Evolutionary conservation across 1,140 invertebrate genomes (phyloP), one percentile per base, ranked within the genome.

Genomic region (Pseudomyrmex cubaensis): DNA sequence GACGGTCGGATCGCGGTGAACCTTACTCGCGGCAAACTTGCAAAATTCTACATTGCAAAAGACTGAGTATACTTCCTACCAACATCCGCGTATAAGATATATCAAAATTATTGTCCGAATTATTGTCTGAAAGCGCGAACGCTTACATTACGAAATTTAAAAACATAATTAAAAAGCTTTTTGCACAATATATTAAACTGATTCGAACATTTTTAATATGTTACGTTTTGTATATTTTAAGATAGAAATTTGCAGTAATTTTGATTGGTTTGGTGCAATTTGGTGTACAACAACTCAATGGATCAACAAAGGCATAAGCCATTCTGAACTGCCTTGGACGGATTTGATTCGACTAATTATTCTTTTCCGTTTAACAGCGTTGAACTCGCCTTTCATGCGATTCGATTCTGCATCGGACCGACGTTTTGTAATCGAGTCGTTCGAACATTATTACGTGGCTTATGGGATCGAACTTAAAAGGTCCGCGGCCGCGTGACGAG

Each of bases 11-110:
- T 52, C 67, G 25, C 54, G 70, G 59, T 56, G 72, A 69, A 82
- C 78, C 64, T 73, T 52, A 59, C 67, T 69, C 17, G 48, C 46
- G 62, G 87, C 86, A 59, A 59, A 67, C 85, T 88, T 88, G 83
- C 85, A 85, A 87, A 84, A 84, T 78, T 87, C 35, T 12, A 64
- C 52, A 12, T 84, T 88, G 82, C 82, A 66, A 88, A 84, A 87
- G 44, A 22, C 52, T 54, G 57, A 72, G 62, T 61, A 46, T 17
- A 48, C 48, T 72, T 22, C 57, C 25, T 74, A 87, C 17, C 54
- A 54, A 69, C 7, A 10, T 48, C 13, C 35, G 20, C 76, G 25
- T 25, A 25, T 25, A 3, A 25, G 25, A 25, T 25, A 64, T 69
- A 48, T 78, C 44, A 54, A 17, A 72, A 50, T 72, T 70, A 25